phyloP scores from a whole-genome alignment of 2,113 vertebrate species.

The Oreochromis tanganicae region DNA sequence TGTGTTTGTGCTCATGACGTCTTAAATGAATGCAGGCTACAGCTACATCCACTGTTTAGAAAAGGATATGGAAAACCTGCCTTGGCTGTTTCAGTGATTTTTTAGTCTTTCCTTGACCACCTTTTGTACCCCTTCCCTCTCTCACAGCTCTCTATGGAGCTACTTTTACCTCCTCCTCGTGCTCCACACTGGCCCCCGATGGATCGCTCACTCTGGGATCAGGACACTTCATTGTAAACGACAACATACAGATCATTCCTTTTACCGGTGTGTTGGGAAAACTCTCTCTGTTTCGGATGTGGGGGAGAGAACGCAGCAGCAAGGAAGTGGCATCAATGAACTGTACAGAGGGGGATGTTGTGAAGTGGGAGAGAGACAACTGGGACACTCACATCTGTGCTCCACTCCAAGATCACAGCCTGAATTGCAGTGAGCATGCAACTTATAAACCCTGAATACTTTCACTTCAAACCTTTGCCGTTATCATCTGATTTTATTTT shows the following conservation, averaged over 20 bases:
- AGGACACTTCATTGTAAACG: conserved; percentile 39
- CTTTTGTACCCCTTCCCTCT: not conserved
- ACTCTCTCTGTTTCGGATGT: conserved; percentile 80
- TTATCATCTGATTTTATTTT: not conserved
- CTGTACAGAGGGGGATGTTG: conserved; percentile 73
- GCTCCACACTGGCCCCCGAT: conserved; percentile 40
- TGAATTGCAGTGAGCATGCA: conserved; percentile 74
- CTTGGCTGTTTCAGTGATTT: not conserved
- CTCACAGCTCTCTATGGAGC: not conserved
- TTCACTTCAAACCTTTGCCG: not conserved
- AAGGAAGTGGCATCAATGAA: conserved; percentile 51
- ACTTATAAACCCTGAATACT: not conserved
- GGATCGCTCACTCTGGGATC: conserved; percentile 78
- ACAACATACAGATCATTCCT: not conserved
- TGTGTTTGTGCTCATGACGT: not conserved
- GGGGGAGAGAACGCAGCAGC: conserved; percentile 60
- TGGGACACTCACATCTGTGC: conserved; percentile 63
- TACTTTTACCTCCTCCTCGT: rapidly evolving
- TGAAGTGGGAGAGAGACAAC: conserved; percentile 74
- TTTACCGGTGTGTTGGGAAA: conserved; percentile 49
- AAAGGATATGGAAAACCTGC: not conserved
- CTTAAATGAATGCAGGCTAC: not conserved
- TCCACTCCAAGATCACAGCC: conserved; percentile 13
- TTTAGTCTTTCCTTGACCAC: not conserved
- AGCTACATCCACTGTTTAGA: not conserved